Conservation (phyloP, 2,113 vertebrate genomes). For the Perccottus glenii region DNA sequence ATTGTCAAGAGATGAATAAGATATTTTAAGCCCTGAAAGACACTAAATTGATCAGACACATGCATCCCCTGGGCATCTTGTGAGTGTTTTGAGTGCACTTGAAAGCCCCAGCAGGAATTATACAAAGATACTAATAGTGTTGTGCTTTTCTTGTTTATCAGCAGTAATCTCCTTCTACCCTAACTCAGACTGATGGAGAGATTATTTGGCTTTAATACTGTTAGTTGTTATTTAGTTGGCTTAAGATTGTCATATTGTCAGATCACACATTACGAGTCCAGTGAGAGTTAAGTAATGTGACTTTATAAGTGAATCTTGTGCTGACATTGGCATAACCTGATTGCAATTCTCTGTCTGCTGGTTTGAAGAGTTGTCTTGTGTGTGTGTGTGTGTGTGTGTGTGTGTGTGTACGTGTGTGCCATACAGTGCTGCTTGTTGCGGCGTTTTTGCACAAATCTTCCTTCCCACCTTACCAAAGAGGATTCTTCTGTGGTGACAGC, state of each 20-base stretch:
- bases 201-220: not conserved
- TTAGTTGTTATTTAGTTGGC: not conserved
- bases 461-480: slow-evolving; percentile 69
- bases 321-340: too few species aligned
- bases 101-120: slow-evolving; percentile 37
- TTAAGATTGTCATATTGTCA: too few species aligned
- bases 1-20: slow-evolving; percentile 42
- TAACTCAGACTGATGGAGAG: slow-evolving; percentile 14
- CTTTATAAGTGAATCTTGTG: too few species aligned
- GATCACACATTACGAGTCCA: too few species aligned
- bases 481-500: slow-evolving; percentile 72
- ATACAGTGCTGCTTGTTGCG: slow-evolving; percentile 69
- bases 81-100: slow-evolving; percentile 51
- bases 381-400: slow-evolving; percentile 27
- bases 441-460: slow-evolving; percentile 72
- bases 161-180: slow-evolving; percentile 21
- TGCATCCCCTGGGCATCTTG: slow-evolving; percentile 15
- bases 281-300: slow-evolving; percentile 2
- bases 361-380: slow-evolving; percentile 29
- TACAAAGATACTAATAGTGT: slow-evolving; percentile 29
- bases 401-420: slow-evolving; percentile 37
- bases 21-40: slow-evolving; percentile 44
- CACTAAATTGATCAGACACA: slow-evolving; percentile 49
- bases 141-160: slow-evolving; percentile 12
- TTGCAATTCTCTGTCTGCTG: not conserved